These are phyloP conservation scores for Drosophila novamexicana DNA, from an alignment of 1,140 invertebrate genomes.

Conservation along the genomic window DNA sequence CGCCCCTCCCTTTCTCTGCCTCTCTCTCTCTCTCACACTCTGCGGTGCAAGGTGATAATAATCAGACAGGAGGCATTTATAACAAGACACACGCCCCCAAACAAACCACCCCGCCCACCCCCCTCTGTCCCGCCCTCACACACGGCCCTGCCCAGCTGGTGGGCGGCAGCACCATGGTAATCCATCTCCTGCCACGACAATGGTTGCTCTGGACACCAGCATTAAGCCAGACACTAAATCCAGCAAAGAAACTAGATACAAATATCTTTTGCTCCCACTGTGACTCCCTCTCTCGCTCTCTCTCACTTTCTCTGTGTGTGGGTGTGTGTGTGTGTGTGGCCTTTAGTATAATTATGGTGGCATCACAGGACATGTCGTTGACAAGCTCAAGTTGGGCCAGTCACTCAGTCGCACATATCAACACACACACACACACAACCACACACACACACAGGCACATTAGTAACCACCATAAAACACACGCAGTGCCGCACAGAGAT, in stretches of 20 bases:
- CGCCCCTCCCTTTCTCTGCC: no score
- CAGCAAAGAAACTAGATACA: constrained; percentile 74
- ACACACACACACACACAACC: constrained; percentile 35
- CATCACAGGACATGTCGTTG: constrained; percentile 68
- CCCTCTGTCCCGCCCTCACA: no score
- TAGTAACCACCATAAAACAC: constrained; percentile 36
- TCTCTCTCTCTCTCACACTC: no score
- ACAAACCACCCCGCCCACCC: no score
- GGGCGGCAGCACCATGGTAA: constrained; percentile 51
- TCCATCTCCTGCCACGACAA: constrained; percentile 71
- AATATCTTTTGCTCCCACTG: constrained; percentile 61
- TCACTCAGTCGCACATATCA: constrained; percentile 58
- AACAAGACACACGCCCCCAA: constrained; percentile 67
- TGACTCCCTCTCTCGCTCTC: background rate
- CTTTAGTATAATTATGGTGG: constrained; percentile 76
- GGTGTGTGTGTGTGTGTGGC: constrained; percentile 26
- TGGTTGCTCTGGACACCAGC: constrained; percentile 66
- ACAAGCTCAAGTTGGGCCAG: constrained; percentile 70
- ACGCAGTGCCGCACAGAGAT: constrained; percentile 13
- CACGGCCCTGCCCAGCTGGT: background rate
- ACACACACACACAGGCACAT: constrained; percentile 1
- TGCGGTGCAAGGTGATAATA: constrained; percentile 70
- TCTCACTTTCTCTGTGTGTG: background rate
- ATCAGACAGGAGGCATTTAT: constrained; percentile 77
- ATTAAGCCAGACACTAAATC: constrained; percentile 53